Conservation (phyloP, 2,888 invertebrate genomes). For the Drosophila fungiperda region DNA sequence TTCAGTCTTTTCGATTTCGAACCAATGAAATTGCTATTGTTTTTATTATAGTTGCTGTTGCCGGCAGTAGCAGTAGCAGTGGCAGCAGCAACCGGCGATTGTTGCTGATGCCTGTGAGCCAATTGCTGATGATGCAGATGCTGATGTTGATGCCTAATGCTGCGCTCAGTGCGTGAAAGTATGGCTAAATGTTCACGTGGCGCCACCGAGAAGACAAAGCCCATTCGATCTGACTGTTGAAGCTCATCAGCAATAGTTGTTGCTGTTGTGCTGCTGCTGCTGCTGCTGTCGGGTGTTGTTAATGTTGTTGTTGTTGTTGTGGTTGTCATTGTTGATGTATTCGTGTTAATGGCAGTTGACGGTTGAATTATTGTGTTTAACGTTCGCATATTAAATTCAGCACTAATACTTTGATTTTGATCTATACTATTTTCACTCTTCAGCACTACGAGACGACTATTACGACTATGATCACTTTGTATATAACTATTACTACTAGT, state of each 20-base stretch:
- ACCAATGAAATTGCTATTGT: conserved; percentile 75
- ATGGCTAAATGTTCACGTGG: conserved; percentile 69
- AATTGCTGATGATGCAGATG: conserved; percentile 45
- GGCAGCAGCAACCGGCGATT: conserved; percentile 43
- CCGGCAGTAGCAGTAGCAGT: conserved; percentile 40
- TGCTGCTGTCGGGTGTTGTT: conserved; percentile 31
- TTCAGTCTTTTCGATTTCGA: conserved; percentile 85
- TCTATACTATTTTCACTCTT: conserved; percentile 70
- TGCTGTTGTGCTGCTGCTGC: conserved; percentile 41
- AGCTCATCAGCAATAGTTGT: conserved; percentile 30
- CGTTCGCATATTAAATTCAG: conserved; percentile 71
- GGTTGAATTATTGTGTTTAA: conserved; percentile 48
- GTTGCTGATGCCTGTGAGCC: conserved; percentile 41
- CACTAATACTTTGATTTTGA: conserved; percentile 79
- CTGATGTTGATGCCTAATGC: conserved; percentile 72
- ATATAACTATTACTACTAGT: conserved; percentile 64
- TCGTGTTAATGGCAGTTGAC: conserved; percentile 51
- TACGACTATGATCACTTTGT: conserved; percentile 75
- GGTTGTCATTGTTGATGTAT: conserved; percentile 38
- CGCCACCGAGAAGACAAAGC: conserved; percentile 71
- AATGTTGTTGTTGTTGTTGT: conserved; percentile 22
- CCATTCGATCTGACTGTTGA: conserved; percentile 46
- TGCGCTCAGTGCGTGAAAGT: conserved; percentile 85
- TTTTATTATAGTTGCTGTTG: conserved; percentile 28
- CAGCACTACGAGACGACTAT: conserved; percentile 56